A percentile compares a stretch with the other conserved stretches of the same genome.
Conservation (phyloP, 1,140 invertebrate species). For the Nebria ingens region DNA sequence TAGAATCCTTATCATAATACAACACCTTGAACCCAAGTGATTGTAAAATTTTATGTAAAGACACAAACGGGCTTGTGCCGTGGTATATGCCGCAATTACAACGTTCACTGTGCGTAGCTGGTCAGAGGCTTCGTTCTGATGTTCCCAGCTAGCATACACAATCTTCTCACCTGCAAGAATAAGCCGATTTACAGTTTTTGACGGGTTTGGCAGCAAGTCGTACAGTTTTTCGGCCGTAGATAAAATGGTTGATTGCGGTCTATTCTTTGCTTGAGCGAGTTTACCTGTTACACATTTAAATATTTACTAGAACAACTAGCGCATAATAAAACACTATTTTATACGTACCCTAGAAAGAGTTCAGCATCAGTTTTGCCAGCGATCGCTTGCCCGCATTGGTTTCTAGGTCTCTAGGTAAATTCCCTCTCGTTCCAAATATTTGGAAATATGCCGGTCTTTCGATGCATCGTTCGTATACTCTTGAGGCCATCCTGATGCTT, state of each 20-base stretch:
- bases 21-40: conserved; percentile 22
- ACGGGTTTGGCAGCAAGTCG: conserved; percentile 22
- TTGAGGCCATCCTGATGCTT: conserved; percentile 26
- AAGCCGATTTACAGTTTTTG: conserved; percentile 17
- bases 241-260: conserved; percentile 24
- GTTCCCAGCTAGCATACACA: conserved; percentile 19
- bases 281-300: conserved; percentile 22
- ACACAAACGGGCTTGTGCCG: conserved; percentile 28
- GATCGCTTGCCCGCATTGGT: conserved; percentile 29
- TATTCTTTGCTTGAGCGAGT: conserved; percentile 14
- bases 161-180: conserved; percentile 18
- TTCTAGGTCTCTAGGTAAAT: conserved; percentile 28
- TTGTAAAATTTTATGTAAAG: conserved; percentile 27
- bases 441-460: conserved; percentile 27
- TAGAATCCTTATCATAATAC: conserved; percentile 28
- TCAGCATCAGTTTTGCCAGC: conserved; percentile 28
- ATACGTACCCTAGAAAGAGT: conserved; percentile 30
- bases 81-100: conserved; percentile 29
- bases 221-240: conserved; percentile 21
- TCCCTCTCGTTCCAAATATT: conserved; percentile 29
- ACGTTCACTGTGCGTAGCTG: conserved; percentile 23
- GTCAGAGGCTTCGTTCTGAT: conserved; percentile 15
- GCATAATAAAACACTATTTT: background rate
- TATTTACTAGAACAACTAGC: background rate
- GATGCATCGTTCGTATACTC: conserved; percentile 22